Conservation (phyloP, 2,888 invertebrate species). For the Kuschelorhynchus macadamiae region DNA sequence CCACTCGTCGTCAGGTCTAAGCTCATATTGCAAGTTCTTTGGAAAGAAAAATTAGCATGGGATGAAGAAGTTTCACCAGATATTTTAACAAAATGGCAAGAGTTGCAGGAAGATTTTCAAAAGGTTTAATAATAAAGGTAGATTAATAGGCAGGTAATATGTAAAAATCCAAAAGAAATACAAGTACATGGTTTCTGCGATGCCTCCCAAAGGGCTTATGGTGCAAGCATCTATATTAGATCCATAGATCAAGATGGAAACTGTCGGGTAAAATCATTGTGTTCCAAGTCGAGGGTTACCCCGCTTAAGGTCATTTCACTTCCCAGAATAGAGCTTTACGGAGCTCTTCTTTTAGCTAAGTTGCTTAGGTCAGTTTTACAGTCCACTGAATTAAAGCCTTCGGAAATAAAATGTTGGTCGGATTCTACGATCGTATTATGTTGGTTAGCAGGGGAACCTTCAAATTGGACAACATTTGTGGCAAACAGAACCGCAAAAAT, state of each 20-base stretch:
- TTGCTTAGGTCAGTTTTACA: background rate
- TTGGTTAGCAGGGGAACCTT: background rate
- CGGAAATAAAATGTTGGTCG: background rate
- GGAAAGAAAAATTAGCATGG: slow-evolving; percentile 4
- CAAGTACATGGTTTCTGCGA: background rate
- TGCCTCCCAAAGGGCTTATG: background rate
- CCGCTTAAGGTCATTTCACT: no score
- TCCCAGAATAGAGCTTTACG: no score
- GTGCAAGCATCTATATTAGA: background rate
- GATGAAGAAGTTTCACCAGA: background rate
- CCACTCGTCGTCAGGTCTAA: background rate
- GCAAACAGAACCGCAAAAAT: slow-evolving; percentile 3
- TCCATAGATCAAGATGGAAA: background rate
- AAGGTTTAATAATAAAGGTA: background rate
- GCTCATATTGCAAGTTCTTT: background rate
- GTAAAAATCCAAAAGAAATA: background rate
- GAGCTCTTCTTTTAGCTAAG: no score
- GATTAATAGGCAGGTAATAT: background rate
- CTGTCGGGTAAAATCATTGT: no score
- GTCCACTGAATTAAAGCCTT: background rate
- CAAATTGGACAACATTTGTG: slow-evolving; percentile 8
- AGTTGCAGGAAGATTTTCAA: background rate
- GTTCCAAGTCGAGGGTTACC: no score
- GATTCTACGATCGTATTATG: background rate
- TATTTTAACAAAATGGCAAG: background rate